phyloP scores from a whole-genome alignment of 1,140 invertebrate genomes.

The Leptinotarsa undecemlineata region DNA sequence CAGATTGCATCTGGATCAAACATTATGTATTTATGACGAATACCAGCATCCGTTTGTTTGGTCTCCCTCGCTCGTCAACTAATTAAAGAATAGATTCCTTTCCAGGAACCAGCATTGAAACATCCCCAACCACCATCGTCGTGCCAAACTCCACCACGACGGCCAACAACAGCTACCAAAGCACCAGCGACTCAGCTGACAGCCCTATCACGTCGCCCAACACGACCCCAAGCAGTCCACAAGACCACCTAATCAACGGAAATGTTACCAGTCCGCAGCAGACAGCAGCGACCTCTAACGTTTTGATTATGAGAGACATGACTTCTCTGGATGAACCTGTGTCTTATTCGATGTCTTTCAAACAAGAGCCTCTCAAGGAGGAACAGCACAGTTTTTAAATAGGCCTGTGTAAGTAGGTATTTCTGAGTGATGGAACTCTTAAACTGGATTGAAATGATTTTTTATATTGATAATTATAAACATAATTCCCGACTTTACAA shows the following conservation, averaged over 20 bases:
- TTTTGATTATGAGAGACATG: slow-evolving; percentile 53
- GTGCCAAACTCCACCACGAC: slow-evolving; percentile 32
- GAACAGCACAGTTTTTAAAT: slow-evolving; percentile 48
- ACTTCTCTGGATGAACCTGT: slow-evolving; percentile 45
- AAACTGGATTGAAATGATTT: too few species aligned
- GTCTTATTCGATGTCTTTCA: slow-evolving; percentile 53
- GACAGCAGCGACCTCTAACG: slow-evolving; percentile 42
- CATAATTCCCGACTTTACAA: too few species aligned
- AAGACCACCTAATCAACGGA: slow-evolving; percentile 54
- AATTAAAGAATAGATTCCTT: slow-evolving; percentile 43
- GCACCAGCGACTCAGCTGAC: slow-evolving; percentile 53
- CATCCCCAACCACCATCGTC: slow-evolving; percentile 40
- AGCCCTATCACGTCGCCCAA: slow-evolving; percentile 56
- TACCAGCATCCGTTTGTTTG: too few species aligned
- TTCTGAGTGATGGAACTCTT: neutral
- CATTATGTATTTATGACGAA: too few species aligned
- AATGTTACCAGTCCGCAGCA: slow-evolving; percentile 45
- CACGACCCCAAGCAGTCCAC: slow-evolving; percentile 54
- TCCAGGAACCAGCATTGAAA: slow-evolving; percentile 52
- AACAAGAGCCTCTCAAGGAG: slow-evolving; percentile 57
- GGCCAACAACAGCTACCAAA: slow-evolving; percentile 48
- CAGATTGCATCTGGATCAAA: too few species aligned
- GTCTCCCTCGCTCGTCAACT: neutral
- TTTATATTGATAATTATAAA: too few species aligned
- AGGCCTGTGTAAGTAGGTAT: neutral